A percentile compares a stretch with the other conserved stretches of the same genome.
Conservation (phyloP, 2,113 vertebrate genomes). For the Orycteropus afer region DNA sequence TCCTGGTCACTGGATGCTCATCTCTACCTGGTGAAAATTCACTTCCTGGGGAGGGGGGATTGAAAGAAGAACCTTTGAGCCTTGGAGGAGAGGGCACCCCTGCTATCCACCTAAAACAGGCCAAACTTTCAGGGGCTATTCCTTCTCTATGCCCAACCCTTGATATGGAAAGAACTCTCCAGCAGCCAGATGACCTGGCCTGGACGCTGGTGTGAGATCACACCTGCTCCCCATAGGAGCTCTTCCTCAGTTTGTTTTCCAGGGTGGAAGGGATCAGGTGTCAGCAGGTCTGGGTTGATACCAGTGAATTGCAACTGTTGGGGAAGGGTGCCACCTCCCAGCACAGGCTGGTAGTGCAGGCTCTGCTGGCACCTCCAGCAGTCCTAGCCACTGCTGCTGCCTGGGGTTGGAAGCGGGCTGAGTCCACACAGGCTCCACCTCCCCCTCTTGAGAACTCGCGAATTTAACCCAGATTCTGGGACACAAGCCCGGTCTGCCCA, state of each 20-base stretch:
- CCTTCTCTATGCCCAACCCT: background rate
- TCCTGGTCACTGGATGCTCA: fast-evolving
- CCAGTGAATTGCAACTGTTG: background rate
- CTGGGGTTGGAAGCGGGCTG: too few relatives aligned
- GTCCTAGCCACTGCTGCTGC: background rate
- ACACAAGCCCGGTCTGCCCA: fast-evolving
- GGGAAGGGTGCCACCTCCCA: slow-evolving; percentile 67
- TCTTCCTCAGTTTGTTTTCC: background rate
- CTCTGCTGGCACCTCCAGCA: fast-evolving
- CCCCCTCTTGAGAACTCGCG: fast-evolving
- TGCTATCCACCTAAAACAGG: background rate
- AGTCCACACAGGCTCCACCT: background rate
- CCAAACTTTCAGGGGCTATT: background rate
- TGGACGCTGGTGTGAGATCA: background rate
- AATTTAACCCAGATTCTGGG: background rate
- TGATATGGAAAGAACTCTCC: background rate
- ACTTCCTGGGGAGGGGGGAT: background rate
- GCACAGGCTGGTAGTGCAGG: slow-evolving; percentile 41
- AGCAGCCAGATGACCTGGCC: background rate
- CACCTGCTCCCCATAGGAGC: background rate
- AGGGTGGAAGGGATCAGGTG: background rate
- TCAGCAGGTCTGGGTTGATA: background rate
- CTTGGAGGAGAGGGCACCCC: background rate
- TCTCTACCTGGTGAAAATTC: too few relatives aligned
- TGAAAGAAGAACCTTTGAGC: background rate